Evolutionary conservation across 2,113 vertebrate species (phyloP), one percentile per base, ranked within the genome.

Genomic region (Physeter macrocephalus): DNA sequence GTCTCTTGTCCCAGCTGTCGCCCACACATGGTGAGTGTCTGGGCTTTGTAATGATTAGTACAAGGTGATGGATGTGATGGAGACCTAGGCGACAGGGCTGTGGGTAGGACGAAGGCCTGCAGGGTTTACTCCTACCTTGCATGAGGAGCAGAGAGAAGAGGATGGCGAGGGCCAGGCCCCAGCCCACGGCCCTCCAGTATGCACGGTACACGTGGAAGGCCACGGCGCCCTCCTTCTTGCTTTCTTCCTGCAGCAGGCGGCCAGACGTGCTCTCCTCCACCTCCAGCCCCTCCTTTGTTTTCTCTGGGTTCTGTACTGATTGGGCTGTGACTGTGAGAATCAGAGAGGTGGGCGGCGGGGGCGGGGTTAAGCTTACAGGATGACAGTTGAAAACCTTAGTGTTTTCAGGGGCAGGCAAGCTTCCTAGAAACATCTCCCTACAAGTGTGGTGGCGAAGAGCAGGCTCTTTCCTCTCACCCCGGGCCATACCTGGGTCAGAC

Each of bases 191-290:
- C 12, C 78, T 93, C 99, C 99, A 99, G 97, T 99, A 99, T 0
- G 99, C 98, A 41, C n/a, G 96, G 98, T 99, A 99, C 17, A 99
- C 99, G 0, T 97, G 98, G 98, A 99, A 99, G 46, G 99, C 98
- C 96, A 99, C 99, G 0, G 99, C 98, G 0, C 99, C 99, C 95
- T 98, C 98, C 97, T 99, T 99, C 98, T 99, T 99, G 97, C 99
- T 99, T 97, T 99, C 99, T 41, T 98, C 99, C 77, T 97, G 98
- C 59, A 87, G 90, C 7, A 98, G 90, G 29, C 93, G 89, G 43
- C 97, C 78, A 7, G 78, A 93, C 0, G 31, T 89, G 29, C 94
- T 96, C 23, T 41, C 90, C 80, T 94, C 39, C 10, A 97, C 95
- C 64, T 98, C 98, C 43, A 81, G 92, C 7, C 97, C 69, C 11